A percentile compares a stretch with the other conserved stretches of the same genome.
Conservation (phyloP, 2,797 vertebrate species). For the Lemur catta region DNA sequence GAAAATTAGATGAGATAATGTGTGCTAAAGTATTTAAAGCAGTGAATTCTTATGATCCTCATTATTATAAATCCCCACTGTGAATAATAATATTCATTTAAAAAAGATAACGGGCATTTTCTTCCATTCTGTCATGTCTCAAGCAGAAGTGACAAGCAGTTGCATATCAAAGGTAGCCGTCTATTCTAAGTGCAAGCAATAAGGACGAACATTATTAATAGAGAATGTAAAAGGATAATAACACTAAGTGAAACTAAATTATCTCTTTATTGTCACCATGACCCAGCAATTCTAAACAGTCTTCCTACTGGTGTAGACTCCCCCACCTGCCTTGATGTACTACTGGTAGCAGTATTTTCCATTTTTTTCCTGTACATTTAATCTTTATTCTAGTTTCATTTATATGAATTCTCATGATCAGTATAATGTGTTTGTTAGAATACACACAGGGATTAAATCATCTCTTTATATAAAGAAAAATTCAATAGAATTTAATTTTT, state of each 20-base stretch:
- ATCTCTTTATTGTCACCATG: neutral
- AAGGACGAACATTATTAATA: neutral
- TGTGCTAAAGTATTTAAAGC: neutral
- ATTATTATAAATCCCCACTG: neutral
- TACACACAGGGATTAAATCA: neutral
- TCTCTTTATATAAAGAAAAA: neutral
- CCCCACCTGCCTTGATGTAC: fast-evolving
- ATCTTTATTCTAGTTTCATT: neutral
- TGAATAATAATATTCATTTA: neutral
- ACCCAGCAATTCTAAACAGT: neutral
- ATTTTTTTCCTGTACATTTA: neutral
- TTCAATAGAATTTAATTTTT: neutral
- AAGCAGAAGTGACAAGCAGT: neutral
- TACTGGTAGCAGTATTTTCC: neutral
- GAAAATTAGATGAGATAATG: neutral
- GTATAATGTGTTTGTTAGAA: neutral
- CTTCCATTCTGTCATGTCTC: neutral
- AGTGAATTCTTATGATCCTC: neutral
- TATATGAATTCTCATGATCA: neutral
- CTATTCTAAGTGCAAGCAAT: neutral
- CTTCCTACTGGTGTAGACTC: fast-evolving
- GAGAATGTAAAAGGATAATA: neutral
- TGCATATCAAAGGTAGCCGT: neutral
- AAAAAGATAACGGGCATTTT: neutral
- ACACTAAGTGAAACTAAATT: neutral